Base-by-base conservation (phyloP, 1,140 invertebrate species). In the Acyrthosiphon pisum region DNA sequence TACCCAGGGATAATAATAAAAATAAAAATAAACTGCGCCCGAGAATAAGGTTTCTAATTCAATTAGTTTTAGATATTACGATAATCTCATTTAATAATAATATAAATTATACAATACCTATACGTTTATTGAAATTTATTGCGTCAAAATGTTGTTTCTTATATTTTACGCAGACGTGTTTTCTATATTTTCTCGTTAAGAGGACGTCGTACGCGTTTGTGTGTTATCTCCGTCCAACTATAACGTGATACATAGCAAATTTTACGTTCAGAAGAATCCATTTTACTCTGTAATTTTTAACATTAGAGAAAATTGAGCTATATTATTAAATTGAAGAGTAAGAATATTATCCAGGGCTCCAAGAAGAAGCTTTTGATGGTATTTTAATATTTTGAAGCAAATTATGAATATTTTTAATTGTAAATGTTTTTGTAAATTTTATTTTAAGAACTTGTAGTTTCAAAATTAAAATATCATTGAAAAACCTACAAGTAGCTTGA, bases 101-200 rank as follows among this genome's bases (percentile, higher is more conserved):
- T 76, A n/a, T 76, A n/a, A 76, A 76, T 76, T 76, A 76, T 76
- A 76, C 60, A 18, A 76, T 76, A n/a, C n/a, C n/a, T n/a, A n/a
- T n/a, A 76, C 30, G 60, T 76, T 76, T 76, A 76, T 76, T 76
- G 30, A 76, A 76, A 76, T 76, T n/a, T 35, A 76, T 76, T 76
- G n/a, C 30, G n/a, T 68, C 7, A 30, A 68, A 68, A 68, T 76
- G 30, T 76, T 76, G 60, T 76, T 76, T 76, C 60, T n/a, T 76
- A 76, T 68, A n/a, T 23, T 6, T 53, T 8, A 76, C 30, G 14
- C 6, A 14, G 60, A 76, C 60, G 30, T 6, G 60, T 76, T 76
- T 76, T 76, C 60, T 68, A 30, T 14, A 68, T 68, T 68, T 76
- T 76, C n/a, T 76, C n/a, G 30, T 76, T 76, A 76, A 76, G 4